A percentile compares a stretch with the other conserved stretches of the same genome.
These are phyloP conservation scores for Acrobasis suavella DNA, from an alignment of 2,888 invertebrate species.

Conservation along the genomic window DNA sequence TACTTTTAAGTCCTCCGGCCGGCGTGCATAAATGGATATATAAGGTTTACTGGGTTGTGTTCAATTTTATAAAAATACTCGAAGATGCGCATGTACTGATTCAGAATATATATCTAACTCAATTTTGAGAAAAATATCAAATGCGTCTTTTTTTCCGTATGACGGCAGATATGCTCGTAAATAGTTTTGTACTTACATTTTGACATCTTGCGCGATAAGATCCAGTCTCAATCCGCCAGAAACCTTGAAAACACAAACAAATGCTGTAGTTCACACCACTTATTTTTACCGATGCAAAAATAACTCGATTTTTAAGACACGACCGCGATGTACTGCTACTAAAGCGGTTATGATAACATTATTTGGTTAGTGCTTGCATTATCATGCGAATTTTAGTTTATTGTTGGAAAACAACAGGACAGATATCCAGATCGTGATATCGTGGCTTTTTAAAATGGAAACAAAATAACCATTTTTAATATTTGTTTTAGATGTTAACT, in stretches of 20 bases:
- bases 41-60: too few relatives aligned
- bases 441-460: too few relatives aligned
- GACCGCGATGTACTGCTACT: constrained; percentile 31
- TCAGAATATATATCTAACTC: too few relatives aligned
- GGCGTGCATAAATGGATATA: too few relatives aligned
- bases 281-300: constrained; percentile 23
- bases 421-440: too few relatives aligned
- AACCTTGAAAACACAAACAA: constrained; percentile 41
- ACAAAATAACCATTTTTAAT: too few relatives aligned
- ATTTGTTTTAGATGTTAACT: too few relatives aligned
- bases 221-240: constrained; percentile 36
- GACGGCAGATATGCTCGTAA: neutral
- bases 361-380: constrained; percentile 8
- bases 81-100: too few relatives aligned
- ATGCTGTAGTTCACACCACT: constrained; percentile 23
- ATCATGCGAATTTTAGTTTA: constrained; percentile 12
- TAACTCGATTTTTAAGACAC: constrained; percentile 24
- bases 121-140: too few relatives aligned
- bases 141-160: too few relatives aligned
- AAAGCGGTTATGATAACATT: constrained; percentile 31
- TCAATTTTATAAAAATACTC: too few relatives aligned
- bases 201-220: constrained; percentile 40
- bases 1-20: neutral
- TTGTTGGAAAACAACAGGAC: constrained; percentile 1
- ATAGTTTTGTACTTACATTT: constrained; percentile 45